Base-by-base conservation (phyloP, 2,888 invertebrate genomes). In the Brachyptera putata region DNA sequence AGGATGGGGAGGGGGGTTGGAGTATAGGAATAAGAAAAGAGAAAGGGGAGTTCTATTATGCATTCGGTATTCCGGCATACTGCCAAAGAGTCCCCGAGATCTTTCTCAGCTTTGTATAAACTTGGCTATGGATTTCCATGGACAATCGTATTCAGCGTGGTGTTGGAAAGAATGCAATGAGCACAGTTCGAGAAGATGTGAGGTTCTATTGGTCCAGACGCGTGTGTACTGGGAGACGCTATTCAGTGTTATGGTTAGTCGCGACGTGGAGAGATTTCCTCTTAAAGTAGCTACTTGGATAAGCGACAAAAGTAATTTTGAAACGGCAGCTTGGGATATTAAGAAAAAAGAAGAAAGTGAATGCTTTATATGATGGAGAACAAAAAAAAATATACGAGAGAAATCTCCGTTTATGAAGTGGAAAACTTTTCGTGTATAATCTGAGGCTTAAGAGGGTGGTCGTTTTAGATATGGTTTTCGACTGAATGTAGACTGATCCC, bases 401-500 rank as follows among this genome's bases (percentile, higher is more conserved):
- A 53, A 53, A 53, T 57, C 26, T 61, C 43, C 50, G 53, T 58
- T 58, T 61, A 61, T 58, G 58, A 61, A 58, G 58, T 57, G 57
- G 57, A 57, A 61, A 60, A 58, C 53, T 61, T 61, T 57, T 25
- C 50, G 57, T 58, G 55, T 41, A 46, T 43, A 55, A 41, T 61
- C 41, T 30, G 49, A 60, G 56, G 46, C 22, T 34, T 36, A 55
- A 55, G 55, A 53, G 37, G 43, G 53, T 24, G 53, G 50, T 18
- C 30, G 30, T 30, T 11, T 5, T 7, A 30, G 30, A 30, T 30
- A 30, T 30, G 30, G 30, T 5, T 5, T 30, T 7, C 11, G 5
- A 30, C 7, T 5, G 30, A 30, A 30, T 30, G 30, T 7, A 30
- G 46, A 24, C 43, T 36, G 50, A 34, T 37, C 49, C 56, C 25